Conservation (phyloP, 1,140 invertebrate genomes). For the Drosophila aff. region DNA sequence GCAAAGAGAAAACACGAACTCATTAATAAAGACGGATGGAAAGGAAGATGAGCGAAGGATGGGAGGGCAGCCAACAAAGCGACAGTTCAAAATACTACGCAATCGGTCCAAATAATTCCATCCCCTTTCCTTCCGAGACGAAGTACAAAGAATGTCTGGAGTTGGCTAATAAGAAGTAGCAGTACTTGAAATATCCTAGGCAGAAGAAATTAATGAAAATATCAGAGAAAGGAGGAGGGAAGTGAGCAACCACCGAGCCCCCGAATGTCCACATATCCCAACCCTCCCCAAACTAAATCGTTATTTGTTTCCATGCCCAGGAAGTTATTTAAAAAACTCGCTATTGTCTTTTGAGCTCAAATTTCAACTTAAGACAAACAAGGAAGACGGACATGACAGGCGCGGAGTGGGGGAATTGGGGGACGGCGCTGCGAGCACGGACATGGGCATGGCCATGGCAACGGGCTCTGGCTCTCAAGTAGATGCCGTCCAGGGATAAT, state of each 20-base stretch:
- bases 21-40: slow-evolving; percentile 27
- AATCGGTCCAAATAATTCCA: slow-evolving; percentile 8
- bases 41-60: background rate
- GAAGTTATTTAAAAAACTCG: slow-evolving; percentile 62
- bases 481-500: slow-evolving; percentile 35
- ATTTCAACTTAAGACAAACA: slow-evolving; percentile 66
- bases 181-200: slow-evolving; percentile 39
- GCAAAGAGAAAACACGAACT: slow-evolving; percentile 10
- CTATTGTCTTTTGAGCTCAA: slow-evolving; percentile 64
- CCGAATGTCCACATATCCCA: slow-evolving; percentile 46
- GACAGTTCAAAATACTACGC: slow-evolving; percentile 39
- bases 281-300: slow-evolving; percentile 3
- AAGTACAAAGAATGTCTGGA: slow-evolving; percentile 38
- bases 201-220: slow-evolving; percentile 58
- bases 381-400: slow-evolving; percentile 60
- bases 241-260: slow-evolving; percentile 14
- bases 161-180: slow-evolving; percentile 46
- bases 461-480: slow-evolving; percentile 26
- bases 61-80: slow-evolving; percentile 10
- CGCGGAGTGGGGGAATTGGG: slow-evolving; percentile 2
- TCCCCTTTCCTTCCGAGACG: slow-evolving; percentile 2
- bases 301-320: slow-evolving; percentile 44
- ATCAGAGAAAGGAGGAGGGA: background rate
- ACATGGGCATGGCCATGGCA: slow-evolving; percentile 35
- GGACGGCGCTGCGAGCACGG: background rate